Evolutionary conservation across 2,797 vertebrate species (phyloP), one percentile per base, ranked within the genome.

Genomic region (Ctenosaura bakeri): DNA sequence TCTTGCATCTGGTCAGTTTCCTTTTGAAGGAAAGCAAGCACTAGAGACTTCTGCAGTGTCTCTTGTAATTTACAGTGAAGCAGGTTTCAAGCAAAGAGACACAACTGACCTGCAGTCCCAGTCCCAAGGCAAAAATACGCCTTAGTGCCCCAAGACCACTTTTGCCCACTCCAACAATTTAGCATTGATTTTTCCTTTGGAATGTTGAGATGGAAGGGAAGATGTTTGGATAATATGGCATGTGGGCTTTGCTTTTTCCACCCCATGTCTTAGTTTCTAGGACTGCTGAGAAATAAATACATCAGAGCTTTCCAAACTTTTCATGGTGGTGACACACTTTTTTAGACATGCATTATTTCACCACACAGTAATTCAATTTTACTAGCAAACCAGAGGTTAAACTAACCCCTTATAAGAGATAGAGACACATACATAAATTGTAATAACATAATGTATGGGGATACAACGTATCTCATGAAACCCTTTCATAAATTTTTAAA

Each of bases 231-330:
- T 14, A 38, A 38, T 16, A 5, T 18, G 5, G 16, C 20, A 20
- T 20, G 56, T 59, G 56, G 56, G 56, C 56, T 59, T 59, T 8
- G 59, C 16, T 62, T 62, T 62, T 5, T 5, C 1, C 20, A 22
- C 59, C 59, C 59, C 4, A 4, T 16, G 35, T 24, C 93, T 91
- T 90, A 88, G 69, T 81, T n/a, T 89, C 81, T 92, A 84, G 86
- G 92, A 77, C 82, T 92, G 89, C 86, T 90, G 90, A 95, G 92
- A 90, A 92, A 87, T 92, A 80, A 62, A 88, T 93, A 92, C 9
- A 90, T 94, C 92, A 46, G 42, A 46, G 42, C 42, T 46, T 46
- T 46, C 42, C 42, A 46, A 46, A 46, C 42, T 46, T 46, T 42
- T 46, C 42, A 46, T 46, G 42, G 3, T 46, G 42, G 4, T 46